Evolutionary conservation across 30 jellyfish, hydroid and myxozoan species (phyloP).

Genomic region (Clytia hemisphaerica): DNA sequence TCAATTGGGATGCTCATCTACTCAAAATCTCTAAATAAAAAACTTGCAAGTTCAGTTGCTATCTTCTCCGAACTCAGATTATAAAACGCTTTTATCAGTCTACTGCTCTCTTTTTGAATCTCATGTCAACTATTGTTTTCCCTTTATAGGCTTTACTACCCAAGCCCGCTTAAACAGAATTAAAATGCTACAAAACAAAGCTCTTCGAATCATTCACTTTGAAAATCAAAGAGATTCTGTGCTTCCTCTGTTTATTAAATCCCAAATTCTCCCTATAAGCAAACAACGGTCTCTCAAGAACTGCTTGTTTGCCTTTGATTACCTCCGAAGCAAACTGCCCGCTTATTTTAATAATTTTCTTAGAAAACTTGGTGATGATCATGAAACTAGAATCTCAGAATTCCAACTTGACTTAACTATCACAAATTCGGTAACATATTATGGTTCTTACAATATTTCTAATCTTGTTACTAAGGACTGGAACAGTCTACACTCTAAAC

Average conservation of each 20-base stretch:
- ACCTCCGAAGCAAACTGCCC: too few relatives aligned
- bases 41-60: constrained; percentile 22
- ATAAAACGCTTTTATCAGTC: constrained; percentile 20
- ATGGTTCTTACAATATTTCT: too few relatives aligned
- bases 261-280: neutral
- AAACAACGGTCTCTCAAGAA: too few relatives aligned
- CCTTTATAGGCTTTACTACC: neutral
- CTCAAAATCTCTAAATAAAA: constrained; percentile 33
- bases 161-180: neutral
- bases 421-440: too few relatives aligned
- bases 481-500: too few relatives aligned
- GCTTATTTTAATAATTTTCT: too few relatives aligned
- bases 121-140: too few relatives aligned
- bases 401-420: too few relatives aligned
- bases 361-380: too few relatives aligned
- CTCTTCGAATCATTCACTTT: constrained; percentile 4
- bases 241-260: neutral
- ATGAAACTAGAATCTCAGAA: too few relatives aligned
- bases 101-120: neutral
- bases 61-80: constrained; percentile 34
- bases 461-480: too few relatives aligned
- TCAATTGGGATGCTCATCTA: constrained; percentile 33
- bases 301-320: too few relatives aligned
- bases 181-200: neutral
- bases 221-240: neutral